Evolutionary conservation across 2,797 vertebrate genomes (phyloP), one percentile per base, ranked within the genome.

Genomic region (Xiphorhynchus erythropygius): DNA sequence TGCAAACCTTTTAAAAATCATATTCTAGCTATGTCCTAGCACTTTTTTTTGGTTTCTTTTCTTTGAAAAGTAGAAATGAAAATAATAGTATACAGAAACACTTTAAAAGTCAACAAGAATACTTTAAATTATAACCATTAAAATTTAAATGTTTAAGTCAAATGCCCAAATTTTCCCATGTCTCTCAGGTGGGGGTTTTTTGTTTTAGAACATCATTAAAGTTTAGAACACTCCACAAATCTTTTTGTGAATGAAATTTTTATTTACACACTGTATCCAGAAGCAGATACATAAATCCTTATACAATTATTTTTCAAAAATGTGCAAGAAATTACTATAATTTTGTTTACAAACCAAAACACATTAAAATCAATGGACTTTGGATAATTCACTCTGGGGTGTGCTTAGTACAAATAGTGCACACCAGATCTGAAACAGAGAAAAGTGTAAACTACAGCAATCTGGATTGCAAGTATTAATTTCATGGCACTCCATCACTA

Each of bases 241-340:
- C 35, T 37, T 94, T 97, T 97, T 99, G 98, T 98, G 98, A 99
- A 99, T 93, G 97, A 98, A 98, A 97, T 98, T 98, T 98, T 99
- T 99, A 99, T 99, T 99, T 99, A 99, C 98, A 99, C 97, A 98
- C 97, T 98, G 99, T 99, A 99, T 99, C 98, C 98, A 98, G 97
- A 98, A 98, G 98, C 98, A 99, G 98, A 99, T 99, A 99, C 98
- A 99, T 99, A 99, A 98, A 98, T 98, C 98, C 96, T 98, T 98
- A 99, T 98, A 98, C 97, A 99, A 99, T 98, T 98, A 98, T 99
- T 99, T 99, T 98, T 98, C 98, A 98, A 98, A 99, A 99, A 99
- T 99, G 98, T 99, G 99, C 99, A 99, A 99, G 98, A 99, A 99
- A 99, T 99, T 98, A 99, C 98, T 98, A 97, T 98, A 98, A 98